Base-by-base conservation (phyloP, 2,888 invertebrate genomes). In the Tenthredo livida region DNA sequence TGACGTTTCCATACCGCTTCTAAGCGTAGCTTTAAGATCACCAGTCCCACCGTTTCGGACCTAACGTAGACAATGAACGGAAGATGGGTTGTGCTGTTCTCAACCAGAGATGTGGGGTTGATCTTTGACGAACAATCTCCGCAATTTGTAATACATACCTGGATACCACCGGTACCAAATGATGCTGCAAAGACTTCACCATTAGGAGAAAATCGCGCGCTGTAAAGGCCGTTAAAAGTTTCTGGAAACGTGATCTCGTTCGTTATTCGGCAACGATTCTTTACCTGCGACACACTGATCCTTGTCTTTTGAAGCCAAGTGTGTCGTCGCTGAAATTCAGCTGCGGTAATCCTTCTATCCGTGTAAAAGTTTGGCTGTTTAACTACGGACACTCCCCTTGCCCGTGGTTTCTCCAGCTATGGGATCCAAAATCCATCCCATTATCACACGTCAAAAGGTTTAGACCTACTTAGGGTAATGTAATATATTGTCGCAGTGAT, bases 101-200 rank as follows among this genome's bases (percentile, higher is more conserved):
- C n/a, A 54, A 54, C 4, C 54, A n/a, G 50, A 61, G 61, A 9
- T 33, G 2, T 2, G 4, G 4, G n/a, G n/a, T n/a, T 4, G 3
- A 21, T 21, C 12, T 25, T 25, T 61, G 25, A 25, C 12, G 21
- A 25, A 61, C 10, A 21, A 9, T 12, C 29, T 70, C 47, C 12
- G 47, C 15, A 4, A 5, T 29, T 73, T 33, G 43, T 25, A 12
- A 10, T 29, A 54, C 21, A 50, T 90, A 95, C 95, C 94, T 95
- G 95, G 88, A 95, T 94, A 80, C 94, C 89, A n/a, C 95, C 95
- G 70, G 94, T 92, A 21, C 95, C 94, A 89, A 94, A 94, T 7
- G 94, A 94, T n/a, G 94, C 92, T 25, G 94, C 93, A 84, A 95
- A 87, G 65, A 88, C 85, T n/a, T 93, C 90, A 5, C 95, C 95